Base-by-base conservation (phyloP, 2,888 invertebrate genomes). In the Tethea ocularis region DNA sequence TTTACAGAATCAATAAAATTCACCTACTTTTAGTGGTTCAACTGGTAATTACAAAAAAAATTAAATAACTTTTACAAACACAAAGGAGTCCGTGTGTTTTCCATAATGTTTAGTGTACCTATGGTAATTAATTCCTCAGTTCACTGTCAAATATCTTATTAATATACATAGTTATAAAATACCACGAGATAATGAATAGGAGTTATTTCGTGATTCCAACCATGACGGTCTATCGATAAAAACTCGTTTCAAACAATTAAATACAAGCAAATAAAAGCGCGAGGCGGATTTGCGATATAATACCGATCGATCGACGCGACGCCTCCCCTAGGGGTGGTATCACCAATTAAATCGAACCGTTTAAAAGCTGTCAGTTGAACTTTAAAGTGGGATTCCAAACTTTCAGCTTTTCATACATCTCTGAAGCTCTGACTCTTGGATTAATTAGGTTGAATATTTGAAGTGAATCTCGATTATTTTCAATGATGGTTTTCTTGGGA, bases 321-420 rank as follows among this genome's bases (percentile, higher is more conserved):
- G 13, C 46, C 46, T 1, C 20, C 46, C 46, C 1, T 2, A 2
- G 66, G 38, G 29, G 29, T 29, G 13, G 33, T 33, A 33, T 13
- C 13, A 69, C 71, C 75, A 78, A 78, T 78, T 78, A 77, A 77
- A 76, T 69, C 62, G 60, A 54, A 60, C 65, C 67, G 61, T 69
- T 77, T 75, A 67, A 75, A 77, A 75, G 70, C 72, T 73, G 77
- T 77, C 71, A 61, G 58, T 54, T n/a, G 33, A 46, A 46, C 10
- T 46, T 46, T 46, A 46, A 20, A 46, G 46, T 46, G 46, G 46
- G 46, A 20, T 20, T 46, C 20, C 46, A 46, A 46, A 46, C 46
- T 46, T 46, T 46, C 6, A 20, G 20, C 46, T 46, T 46, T 46
- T 46, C 46, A 20, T 20, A 46, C 46, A 20, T 46, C 57, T 52